A percentile compares a stretch with the other conserved stretches of the same genome.
phyloP scores from a whole-genome alignment of 2,888 invertebrate species.

The Leptopterna dolabrata region DNA sequence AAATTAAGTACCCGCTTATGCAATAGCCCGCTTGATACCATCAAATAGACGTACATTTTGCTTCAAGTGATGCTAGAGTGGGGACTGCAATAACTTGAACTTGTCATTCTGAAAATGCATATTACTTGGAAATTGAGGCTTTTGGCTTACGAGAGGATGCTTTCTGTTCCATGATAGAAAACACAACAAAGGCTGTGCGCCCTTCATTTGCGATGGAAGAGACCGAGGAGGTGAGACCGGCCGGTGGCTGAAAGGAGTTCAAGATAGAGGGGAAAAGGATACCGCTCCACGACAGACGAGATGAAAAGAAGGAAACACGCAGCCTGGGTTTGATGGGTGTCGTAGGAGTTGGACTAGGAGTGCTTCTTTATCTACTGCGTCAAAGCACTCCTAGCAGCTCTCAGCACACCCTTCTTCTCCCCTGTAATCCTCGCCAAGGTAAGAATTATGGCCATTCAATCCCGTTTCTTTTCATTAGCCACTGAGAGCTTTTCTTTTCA shows the following conservation, averaged over 20 bases:
- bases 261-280: slow-evolving; percentile 21
- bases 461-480: too few species aligned
- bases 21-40: too few species aligned
- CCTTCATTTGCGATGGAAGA: slow-evolving; percentile 29
- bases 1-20: too few species aligned
- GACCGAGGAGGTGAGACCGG: slow-evolving; percentile 4
- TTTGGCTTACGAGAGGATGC: background rate
- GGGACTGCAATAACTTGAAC: too few species aligned
- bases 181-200: background rate
- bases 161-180: background rate
- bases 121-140: too few species aligned
- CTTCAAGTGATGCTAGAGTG: too few species aligned
- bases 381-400: slow-evolving; percentile 52
- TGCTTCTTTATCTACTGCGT: slow-evolving; percentile 49
- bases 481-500: too few species aligned
- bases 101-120: too few species aligned
- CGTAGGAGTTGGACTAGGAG: slow-evolving; percentile 55
- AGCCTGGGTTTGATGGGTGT: slow-evolving; percentile 52
- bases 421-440: slow-evolving; percentile 47
- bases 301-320: slow-evolving; percentile 55
- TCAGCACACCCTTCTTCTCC: slow-evolving; percentile 53
- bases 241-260: slow-evolving; percentile 33
- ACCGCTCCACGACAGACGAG: slow-evolving; percentile 31
- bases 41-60: too few species aligned
- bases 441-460: background rate